These are phyloP conservation scores for Euplagia quadripunctaria DNA, from an alignment of 2,888 invertebrate species.

Conservation along the genomic window DNA sequence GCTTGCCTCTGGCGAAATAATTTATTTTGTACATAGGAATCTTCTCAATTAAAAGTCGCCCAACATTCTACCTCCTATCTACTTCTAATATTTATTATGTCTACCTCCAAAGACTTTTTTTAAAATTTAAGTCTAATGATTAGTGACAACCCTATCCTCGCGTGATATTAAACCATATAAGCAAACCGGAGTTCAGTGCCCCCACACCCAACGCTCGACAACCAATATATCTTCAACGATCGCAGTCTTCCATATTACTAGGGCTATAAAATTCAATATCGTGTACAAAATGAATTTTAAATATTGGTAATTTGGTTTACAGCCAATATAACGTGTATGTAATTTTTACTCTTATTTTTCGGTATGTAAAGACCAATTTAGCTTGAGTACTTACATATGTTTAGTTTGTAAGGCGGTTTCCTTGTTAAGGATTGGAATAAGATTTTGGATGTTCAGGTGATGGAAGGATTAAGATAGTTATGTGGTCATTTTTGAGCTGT, in stretches of 20 bases:
- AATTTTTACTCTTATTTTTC: constrained; percentile 11
- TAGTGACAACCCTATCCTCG: constrained; percentile 42
- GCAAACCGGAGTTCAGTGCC: constrained; percentile 55
- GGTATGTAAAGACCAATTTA: constrained; percentile 27
- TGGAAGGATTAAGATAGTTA: constrained; percentile 19
- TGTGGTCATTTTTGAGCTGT: not conserved
- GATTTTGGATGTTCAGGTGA: constrained; percentile 33
- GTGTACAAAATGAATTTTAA: not conserved
- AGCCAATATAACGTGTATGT: constrained; percentile 9
- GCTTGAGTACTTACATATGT: constrained; percentile 11
- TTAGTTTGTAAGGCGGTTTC: constrained; percentile 28
- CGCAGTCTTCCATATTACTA: constrained; percentile 7
- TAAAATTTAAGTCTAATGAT: not conserved
- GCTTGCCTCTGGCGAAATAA: no score
- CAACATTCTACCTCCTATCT: no score
- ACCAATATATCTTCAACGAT: constrained; percentile 18
- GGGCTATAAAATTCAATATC: constrained; percentile 9
- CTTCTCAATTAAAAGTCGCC: no score
- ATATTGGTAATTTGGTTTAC: not conserved
- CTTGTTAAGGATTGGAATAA: constrained; percentile 32
- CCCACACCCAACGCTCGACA: constrained; percentile 44
- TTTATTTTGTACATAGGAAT: no score
- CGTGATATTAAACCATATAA: constrained; percentile 53
- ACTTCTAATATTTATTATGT: not conserved
- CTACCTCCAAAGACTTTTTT: not conserved